A percentile compares a stretch with the other conserved stretches of the same genome.
Conservation (phyloP, 37 sponge, comb jelly and placozoan species). For the Bolinopsis microptera region DNA sequence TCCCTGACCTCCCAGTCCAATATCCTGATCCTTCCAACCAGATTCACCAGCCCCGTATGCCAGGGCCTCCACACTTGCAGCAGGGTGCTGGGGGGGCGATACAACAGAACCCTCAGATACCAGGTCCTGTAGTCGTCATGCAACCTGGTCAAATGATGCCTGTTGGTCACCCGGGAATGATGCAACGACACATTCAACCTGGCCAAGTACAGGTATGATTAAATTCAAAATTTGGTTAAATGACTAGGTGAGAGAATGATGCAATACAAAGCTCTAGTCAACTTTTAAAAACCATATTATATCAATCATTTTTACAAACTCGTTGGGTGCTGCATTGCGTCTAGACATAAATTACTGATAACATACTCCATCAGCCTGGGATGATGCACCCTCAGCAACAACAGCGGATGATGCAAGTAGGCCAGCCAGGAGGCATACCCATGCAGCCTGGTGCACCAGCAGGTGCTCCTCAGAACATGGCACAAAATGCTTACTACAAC, state of each 20-base stretch:
- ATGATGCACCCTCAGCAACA: slow-evolving; percentile 3
- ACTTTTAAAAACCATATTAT: too few relatives aligned
- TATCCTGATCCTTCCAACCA: not conserved
- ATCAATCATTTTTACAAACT: too few relatives aligned
- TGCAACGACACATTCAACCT: slow-evolving; percentile 8
- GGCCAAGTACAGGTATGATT: not conserved
- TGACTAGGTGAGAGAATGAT: too few relatives aligned
- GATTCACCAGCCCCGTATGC: not conserved
- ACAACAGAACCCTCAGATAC: not conserved
- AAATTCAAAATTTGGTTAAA: too few relatives aligned
- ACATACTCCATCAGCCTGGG: not conserved
- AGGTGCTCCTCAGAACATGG: not conserved
- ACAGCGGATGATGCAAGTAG: not conserved
- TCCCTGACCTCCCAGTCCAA: not conserved
- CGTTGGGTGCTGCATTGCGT: not conserved
- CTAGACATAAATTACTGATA: not conserved
- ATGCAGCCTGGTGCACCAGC: slow-evolving; percentile 14
- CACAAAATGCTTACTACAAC: not conserved
- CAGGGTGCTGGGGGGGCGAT: not conserved
- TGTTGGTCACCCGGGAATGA: slow-evolving; percentile 6
- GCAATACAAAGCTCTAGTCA: too few relatives aligned
- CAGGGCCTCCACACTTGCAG: not conserved
- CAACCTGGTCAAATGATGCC: slow-evolving; percentile 51
- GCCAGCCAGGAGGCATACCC: not conserved
- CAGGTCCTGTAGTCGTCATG: slow-evolving; percentile 37